Conservation (phyloP, 53 echinoderm and acorn worm genomes). For the Zoroaster sp. region DNA sequence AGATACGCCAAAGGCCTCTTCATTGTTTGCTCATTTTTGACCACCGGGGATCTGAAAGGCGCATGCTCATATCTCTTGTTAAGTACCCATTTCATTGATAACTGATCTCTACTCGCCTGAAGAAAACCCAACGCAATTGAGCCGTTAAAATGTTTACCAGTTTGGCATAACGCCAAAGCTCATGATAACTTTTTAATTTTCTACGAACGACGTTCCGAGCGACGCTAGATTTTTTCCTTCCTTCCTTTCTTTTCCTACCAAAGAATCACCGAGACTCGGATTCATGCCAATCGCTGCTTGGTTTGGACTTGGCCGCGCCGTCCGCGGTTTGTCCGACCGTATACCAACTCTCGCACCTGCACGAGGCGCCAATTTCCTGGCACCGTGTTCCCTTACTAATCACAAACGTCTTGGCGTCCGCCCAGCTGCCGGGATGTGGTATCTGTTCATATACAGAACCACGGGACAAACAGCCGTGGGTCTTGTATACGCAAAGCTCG, state of each 20-base stretch:
- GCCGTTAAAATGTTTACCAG: constrained; percentile 44
- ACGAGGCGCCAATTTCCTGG: constrained; percentile 20
- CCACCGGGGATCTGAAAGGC: neutral
- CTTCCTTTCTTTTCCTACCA: neutral
- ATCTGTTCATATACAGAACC: neutral
- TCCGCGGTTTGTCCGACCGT: constrained; percentile 55
- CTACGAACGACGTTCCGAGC: constrained; percentile 29
- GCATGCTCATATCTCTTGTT: neutral
- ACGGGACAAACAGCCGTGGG: constrained; percentile 43
- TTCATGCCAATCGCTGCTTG: neutral
- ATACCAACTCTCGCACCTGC: constrained; percentile 19
- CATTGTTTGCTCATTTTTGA: neutral
- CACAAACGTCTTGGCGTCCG: constrained; percentile 21
- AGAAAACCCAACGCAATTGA: constrained; percentile 14
- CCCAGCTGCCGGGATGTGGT: constrained; percentile 47
- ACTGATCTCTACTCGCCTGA: neutral
- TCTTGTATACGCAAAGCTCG: neutral
- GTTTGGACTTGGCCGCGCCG: neutral
- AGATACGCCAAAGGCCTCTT: neutral
- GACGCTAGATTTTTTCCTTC: neutral
- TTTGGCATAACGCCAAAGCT: constrained; percentile 45
- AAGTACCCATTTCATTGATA: constrained; percentile 27
- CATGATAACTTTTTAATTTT: constrained; percentile 55
- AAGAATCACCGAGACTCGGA: neutral
- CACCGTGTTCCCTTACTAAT: constrained; percentile 40